Percentiles rank a stretch among this genome's conserved stretches.
phyloP scores from a whole-genome alignment of 1,140 invertebrate genomes.

The Myzus persicae region DNA sequence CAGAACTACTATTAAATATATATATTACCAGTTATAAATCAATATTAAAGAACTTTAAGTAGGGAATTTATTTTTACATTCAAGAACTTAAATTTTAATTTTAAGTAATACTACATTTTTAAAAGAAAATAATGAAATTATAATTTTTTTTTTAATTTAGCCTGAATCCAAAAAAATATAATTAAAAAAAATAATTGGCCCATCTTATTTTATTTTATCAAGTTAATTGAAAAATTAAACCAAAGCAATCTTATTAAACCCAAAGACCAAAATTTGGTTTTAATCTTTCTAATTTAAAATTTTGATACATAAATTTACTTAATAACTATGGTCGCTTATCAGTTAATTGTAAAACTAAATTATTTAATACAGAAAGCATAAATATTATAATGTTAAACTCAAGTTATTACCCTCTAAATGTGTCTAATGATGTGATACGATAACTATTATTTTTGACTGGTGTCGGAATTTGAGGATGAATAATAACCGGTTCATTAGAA shows the following conservation, averaged over 20 bases:
- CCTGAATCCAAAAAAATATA: background rate
- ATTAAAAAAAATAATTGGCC: background rate
- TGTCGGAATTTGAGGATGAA: constrained; percentile 50
- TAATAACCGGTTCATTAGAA: constrained; percentile 52
- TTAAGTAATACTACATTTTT: too few species aligned
- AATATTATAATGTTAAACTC: background rate
- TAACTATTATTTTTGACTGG: constrained; percentile 43
- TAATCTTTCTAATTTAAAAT: background rate
- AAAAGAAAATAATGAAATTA: background rate
- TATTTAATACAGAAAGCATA: background rate
- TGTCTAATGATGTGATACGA: constrained; percentile 58
- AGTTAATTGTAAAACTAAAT: background rate
- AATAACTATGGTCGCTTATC: background rate
- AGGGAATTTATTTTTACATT: too few species aligned
- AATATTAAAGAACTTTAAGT: too few species aligned
- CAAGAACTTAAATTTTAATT: too few species aligned
- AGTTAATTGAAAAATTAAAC: background rate
- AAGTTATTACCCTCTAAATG: constrained; percentile 59
- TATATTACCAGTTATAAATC: background rate
- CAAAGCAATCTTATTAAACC: background rate
- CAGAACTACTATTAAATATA: background rate
- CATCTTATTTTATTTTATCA: background rate
- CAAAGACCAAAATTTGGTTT: background rate
- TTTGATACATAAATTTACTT: background rate
- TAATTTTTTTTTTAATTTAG: background rate